Conservation (phyloP, 2,113 vertebrate genomes). For the Orcinus orca region DNA sequence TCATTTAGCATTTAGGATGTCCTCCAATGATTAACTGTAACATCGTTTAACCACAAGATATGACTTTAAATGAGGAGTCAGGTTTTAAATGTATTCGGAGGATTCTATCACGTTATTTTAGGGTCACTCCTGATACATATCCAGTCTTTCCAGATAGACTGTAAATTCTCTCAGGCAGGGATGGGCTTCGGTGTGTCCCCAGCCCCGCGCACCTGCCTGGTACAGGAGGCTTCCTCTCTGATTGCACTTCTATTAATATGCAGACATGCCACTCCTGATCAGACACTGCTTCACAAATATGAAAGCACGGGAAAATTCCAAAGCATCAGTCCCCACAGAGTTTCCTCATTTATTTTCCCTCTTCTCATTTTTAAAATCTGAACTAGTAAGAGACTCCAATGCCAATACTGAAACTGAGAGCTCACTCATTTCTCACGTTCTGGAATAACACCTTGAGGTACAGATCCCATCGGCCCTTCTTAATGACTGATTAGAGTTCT, state of each 20-base stretch:
- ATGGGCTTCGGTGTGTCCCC: background rate
- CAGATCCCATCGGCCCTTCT: slow-evolving; percentile 41
- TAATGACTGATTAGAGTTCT: slow-evolving; percentile 74
- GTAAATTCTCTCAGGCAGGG: background rate
- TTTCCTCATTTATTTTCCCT: slow-evolving; percentile 23
- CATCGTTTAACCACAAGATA: background rate
- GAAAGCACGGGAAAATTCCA: slow-evolving; percentile 49
- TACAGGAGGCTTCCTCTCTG: background rate
- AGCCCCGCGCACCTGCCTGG: background rate
- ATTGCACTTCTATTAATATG: background rate
- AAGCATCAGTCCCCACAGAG: background rate
- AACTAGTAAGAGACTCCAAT: slow-evolving; percentile 59
- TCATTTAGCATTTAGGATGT: background rate
- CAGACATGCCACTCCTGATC: background rate
- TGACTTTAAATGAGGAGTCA: background rate
- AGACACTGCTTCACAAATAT: background rate
- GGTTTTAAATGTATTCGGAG: background rate
- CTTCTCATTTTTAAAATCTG: slow-evolving; percentile 15
- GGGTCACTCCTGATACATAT: background rate
- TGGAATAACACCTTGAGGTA: slow-evolving; percentile 35
- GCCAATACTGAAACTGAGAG: slow-evolving; percentile 51
- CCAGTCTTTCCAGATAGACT: background rate
- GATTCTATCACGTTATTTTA: background rate
- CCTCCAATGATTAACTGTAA: background rate
- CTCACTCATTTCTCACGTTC: slow-evolving; percentile 55